A percentile compares a stretch with the other conserved stretches of the same genome.
These are phyloP conservation scores for Laodelphax striatellus DNA, from an alignment of 1,140 invertebrate species.

Conservation along the genomic window DNA sequence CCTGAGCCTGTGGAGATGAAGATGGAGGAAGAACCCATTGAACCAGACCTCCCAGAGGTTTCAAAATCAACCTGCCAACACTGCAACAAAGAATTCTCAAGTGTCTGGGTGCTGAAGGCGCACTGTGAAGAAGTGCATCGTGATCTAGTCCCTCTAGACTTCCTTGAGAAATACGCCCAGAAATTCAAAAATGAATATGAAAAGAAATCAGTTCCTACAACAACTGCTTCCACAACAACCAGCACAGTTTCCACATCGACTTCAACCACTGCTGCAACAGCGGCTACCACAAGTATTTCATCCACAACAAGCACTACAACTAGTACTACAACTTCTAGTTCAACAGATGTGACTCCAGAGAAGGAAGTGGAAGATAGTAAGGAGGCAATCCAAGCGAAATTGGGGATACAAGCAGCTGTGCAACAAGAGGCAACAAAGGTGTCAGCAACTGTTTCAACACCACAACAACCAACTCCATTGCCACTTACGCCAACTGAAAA, in stretches of 20 bases:
- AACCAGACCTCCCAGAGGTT: slow-evolving; percentile 51
- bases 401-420: slow-evolving; percentile 19
- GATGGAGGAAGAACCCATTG: slow-evolving; percentile 44
- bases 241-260: slow-evolving; percentile 44
- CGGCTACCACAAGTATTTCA: slow-evolving; percentile 24
- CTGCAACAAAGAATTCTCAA: slow-evolving; percentile 89
- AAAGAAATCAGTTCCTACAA: slow-evolving; percentile 61
- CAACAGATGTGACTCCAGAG: slow-evolving; percentile 31
- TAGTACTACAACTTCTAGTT: slow-evolving; percentile 24
- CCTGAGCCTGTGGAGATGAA: slow-evolving; percentile 38
- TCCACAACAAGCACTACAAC: slow-evolving; percentile 15
- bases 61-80: slow-evolving; percentile 72
- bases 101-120: slow-evolving; percentile 89
- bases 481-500: slow-evolving; percentile 37
- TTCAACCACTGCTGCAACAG: slow-evolving; percentile 29
- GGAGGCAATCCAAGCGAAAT: slow-evolving; percentile 33
- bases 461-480: slow-evolving; percentile 17
- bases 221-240: slow-evolving; percentile 43
- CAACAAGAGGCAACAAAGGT: background rate
- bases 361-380: slow-evolving; percentile 41
- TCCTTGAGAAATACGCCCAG: slow-evolving; percentile 83
- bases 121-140: slow-evolving; percentile 93
- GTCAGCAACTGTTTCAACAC: slow-evolving; percentile 7
- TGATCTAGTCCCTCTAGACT: slow-evolving; percentile 76
- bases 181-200: slow-evolving; percentile 79